Conservation (phyloP, 2,888 invertebrate species). For the Acleris laterana region DNA sequence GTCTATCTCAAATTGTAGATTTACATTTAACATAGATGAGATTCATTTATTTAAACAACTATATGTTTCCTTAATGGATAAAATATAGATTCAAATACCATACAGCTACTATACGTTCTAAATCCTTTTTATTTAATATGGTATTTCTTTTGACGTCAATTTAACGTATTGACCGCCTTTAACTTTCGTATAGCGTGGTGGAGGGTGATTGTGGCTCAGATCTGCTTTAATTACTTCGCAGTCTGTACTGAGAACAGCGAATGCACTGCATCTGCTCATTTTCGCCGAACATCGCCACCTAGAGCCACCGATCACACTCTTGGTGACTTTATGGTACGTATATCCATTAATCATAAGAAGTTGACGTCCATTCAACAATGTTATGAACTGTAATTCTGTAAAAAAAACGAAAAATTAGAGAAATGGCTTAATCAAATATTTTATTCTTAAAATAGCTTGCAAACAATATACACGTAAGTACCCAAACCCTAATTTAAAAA, state of each 20-base stretch:
- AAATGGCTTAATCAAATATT: too few relatives aligned
- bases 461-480: too few relatives aligned
- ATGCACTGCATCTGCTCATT: constrained; percentile 8
- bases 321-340: neutral
- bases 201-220: neutral
- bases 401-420: neutral
- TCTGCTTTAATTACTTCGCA: neutral
- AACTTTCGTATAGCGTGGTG: neutral
- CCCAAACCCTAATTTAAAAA: too few relatives aligned
- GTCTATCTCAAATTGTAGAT: too few relatives aligned
- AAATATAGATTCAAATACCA: too few relatives aligned
- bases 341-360: neutral
- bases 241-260: neutral
- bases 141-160: neutral
- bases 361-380: neutral
- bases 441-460: too few relatives aligned
- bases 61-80: too few relatives aligned
- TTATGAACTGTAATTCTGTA: neutral
- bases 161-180: neutral
- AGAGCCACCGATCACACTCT: neutral
- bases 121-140: neutral
- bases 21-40: too few relatives aligned
- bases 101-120: too few relatives aligned
- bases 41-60: too few relatives aligned
- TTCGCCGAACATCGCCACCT: neutral